Percentiles rank a stretch among this genome's conserved stretches.
phyloP scores from a whole-genome alignment of 2,113 vertebrate genomes.

The Ploceus nigricollis region DNA sequence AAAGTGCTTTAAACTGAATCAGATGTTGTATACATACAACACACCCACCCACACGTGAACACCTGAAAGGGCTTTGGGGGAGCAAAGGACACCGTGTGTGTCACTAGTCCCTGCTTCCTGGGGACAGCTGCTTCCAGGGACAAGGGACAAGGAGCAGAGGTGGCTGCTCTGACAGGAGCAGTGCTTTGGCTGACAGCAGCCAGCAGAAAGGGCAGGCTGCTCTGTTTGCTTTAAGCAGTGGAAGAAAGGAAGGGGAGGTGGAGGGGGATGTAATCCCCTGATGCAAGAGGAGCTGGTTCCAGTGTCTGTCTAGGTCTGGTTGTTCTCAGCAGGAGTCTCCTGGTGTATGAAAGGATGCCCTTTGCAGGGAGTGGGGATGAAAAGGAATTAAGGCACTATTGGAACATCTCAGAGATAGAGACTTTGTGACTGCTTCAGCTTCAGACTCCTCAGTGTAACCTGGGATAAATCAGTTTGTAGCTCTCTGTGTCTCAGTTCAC shows the following conservation, averaged over 20 bases:
- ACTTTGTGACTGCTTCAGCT: not conserved
- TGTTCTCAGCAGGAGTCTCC: constrained; percentile 14
- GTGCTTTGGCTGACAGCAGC: not conserved
- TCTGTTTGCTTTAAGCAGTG: not conserved
- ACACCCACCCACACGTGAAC: not conserved
- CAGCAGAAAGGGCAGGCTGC: not conserved
- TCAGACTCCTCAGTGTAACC: not conserved
- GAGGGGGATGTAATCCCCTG: not conserved
- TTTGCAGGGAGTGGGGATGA: not conserved
- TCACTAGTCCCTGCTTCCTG: not conserved
- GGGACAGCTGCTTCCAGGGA: not conserved
- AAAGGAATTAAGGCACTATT: not conserved
- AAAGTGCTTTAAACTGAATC: constrained; percentile 55
- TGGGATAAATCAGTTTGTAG: not conserved
- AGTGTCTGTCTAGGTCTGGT: constrained; percentile 5
- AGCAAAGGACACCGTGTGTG: not conserved
- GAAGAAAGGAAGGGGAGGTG: not conserved
- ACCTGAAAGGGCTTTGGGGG: not conserved
- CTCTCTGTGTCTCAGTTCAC: not conserved
- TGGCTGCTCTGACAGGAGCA: not conserved
- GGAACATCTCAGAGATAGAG: not conserved
- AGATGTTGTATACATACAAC: constrained; percentile 38
- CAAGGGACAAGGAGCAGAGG: not conserved
- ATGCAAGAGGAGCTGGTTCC: not conserved
- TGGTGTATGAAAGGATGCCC: not conserved